A percentile compares a stretch with the other conserved stretches of the same genome.
Evolutionary conservation across 2,888 invertebrate species (phyloP).

Genomic region (Mythimna loreyi): DNA sequence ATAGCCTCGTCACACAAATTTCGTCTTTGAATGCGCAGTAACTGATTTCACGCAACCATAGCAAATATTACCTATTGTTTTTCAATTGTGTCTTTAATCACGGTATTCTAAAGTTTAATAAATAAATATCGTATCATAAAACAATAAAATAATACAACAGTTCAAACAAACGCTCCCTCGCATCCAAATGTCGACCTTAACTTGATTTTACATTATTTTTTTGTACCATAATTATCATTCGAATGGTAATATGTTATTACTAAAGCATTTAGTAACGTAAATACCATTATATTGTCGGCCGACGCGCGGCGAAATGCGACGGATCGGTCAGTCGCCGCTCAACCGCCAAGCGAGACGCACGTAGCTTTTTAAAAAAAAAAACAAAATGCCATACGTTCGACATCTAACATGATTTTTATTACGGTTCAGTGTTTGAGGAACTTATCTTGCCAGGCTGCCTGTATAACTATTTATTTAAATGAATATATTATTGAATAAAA

Average conservation of each 20-base stretch:
- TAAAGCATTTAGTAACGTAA: slow-evolving; percentile 57
- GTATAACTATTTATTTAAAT: slow-evolving; percentile 22
- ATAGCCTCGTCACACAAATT: too few relatives aligned
- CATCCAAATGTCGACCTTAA: slow-evolving; percentile 50
- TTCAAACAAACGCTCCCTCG: slow-evolving; percentile 32
- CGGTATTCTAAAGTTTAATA: too few relatives aligned
- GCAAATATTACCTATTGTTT: too few relatives aligned
- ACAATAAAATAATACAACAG: slow-evolving; percentile 34
- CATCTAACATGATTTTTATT: slow-evolving; percentile 57
- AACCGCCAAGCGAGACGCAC: slow-evolving; percentile 26
- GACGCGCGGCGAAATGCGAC: slow-evolving; percentile 12
- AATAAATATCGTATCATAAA: slow-evolving; percentile 16
- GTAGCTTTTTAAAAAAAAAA: slow-evolving; percentile 47
- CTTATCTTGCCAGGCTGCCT: slow-evolving; percentile 28
- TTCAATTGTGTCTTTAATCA: too few relatives aligned
- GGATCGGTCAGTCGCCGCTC: slow-evolving; percentile 31
- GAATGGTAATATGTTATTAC: slow-evolving; percentile 62
- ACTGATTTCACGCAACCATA: too few relatives aligned
- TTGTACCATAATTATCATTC: slow-evolving; percentile 63
- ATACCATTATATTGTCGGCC: slow-evolving; percentile 44
- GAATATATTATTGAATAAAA: slow-evolving; percentile 23
- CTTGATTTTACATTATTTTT: slow-evolving; percentile 53
- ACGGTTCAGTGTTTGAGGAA: slow-evolving; percentile 44
- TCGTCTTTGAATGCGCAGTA: too few relatives aligned
- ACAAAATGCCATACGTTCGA: slow-evolving; percentile 53